Evolutionary conservation across 2,888 invertebrate species (phyloP).

Genomic region (Eucera pruinosa): DNA sequence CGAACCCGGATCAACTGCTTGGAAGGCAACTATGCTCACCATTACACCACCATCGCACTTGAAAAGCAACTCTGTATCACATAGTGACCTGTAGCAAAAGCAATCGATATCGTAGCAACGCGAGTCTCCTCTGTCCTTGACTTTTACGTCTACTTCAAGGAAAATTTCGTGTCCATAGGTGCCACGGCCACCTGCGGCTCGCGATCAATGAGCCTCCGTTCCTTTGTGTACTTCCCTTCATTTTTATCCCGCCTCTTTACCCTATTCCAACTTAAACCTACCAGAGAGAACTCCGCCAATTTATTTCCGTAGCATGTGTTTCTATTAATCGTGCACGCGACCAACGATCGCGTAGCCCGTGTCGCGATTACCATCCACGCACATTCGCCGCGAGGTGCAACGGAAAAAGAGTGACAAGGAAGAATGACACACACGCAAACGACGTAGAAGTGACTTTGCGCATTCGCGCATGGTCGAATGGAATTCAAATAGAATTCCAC

Average conservation of each 20-base stretch:
- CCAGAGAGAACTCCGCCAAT: constrained; percentile 30
- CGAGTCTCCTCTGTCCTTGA: constrained; percentile 33
- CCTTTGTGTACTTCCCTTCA: too few relatives aligned
- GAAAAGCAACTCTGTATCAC: rapidly evolving
- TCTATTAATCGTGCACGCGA: constrained; percentile 8
- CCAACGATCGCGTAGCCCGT: background rate
- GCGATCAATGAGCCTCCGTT: constrained; percentile 27
- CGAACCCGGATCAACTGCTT: constrained; percentile 83
- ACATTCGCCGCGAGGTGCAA: too few relatives aligned
- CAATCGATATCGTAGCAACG: constrained; percentile 39
- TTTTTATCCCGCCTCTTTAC: constrained; percentile 23
- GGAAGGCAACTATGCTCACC: constrained; percentile 83
- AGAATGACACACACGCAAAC: background rate
- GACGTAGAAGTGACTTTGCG: background rate
- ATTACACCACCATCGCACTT: constrained; percentile 82
- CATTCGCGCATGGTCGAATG: constrained; percentile 6
- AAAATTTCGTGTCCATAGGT: constrained; percentile 6
- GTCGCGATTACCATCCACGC: background rate
- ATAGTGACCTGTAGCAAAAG: constrained; percentile 24
- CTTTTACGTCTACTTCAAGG: constrained; percentile 34
- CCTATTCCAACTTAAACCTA: too few relatives aligned
- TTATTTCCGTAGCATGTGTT: constrained; percentile 36
- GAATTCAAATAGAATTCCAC: constrained; percentile 28
- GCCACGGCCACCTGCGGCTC: constrained; percentile 1
- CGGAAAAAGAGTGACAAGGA: background rate